phyloP scores from a whole-genome alignment of 2,797 vertebrate species.

The Chaenodraco wilsoni region DNA sequence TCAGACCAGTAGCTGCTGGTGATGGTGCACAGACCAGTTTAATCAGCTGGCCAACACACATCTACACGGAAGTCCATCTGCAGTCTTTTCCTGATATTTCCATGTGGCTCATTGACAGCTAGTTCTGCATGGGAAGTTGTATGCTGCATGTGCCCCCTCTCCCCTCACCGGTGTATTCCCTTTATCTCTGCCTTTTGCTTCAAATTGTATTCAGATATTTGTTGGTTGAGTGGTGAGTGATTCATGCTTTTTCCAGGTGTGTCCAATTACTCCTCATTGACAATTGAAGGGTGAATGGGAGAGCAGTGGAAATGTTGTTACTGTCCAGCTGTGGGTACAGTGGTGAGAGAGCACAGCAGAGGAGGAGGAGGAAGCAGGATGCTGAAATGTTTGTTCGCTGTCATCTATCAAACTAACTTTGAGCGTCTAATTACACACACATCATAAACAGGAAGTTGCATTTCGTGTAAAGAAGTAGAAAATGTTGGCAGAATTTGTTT shows the following conservation, averaged over 20 bases:
- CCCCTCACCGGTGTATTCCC: constrained; percentile 45
- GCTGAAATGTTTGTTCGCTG: constrained; percentile 31
- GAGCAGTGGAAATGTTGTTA: constrained; percentile 56
- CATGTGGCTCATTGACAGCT: constrained; percentile 57
- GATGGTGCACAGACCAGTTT: constrained; percentile 15
- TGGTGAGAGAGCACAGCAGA: constrained; percentile 13
- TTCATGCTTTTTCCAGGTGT: constrained; percentile 58
- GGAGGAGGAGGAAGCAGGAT: constrained; percentile 1
- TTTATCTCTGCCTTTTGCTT: constrained; percentile 46
- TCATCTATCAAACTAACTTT: constrained; percentile 31
- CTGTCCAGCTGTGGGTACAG: constrained; percentile 41
- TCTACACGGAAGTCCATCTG: constrained; percentile 16
- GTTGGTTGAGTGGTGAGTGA: constrained; percentile 37
- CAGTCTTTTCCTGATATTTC: constrained; percentile 52
- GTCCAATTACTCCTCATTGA: constrained; percentile 62
- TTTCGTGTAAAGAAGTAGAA: background rate
- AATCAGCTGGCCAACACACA: constrained; percentile 17
- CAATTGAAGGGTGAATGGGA: constrained; percentile 63
- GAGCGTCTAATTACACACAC: constrained; percentile 19
- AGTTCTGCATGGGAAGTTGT: constrained; percentile 52
- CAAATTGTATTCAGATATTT: constrained; percentile 57
- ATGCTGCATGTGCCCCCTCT: constrained; percentile 6
- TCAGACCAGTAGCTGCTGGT: constrained; percentile 40
- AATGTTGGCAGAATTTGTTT: background rate
- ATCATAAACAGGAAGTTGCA: background rate